A percentile compares a stretch with the other conserved stretches of the same genome.
Evolutionary conservation across 2,797 vertebrate genomes (phyloP).

Genomic region (Amniataba percoides): DNA sequence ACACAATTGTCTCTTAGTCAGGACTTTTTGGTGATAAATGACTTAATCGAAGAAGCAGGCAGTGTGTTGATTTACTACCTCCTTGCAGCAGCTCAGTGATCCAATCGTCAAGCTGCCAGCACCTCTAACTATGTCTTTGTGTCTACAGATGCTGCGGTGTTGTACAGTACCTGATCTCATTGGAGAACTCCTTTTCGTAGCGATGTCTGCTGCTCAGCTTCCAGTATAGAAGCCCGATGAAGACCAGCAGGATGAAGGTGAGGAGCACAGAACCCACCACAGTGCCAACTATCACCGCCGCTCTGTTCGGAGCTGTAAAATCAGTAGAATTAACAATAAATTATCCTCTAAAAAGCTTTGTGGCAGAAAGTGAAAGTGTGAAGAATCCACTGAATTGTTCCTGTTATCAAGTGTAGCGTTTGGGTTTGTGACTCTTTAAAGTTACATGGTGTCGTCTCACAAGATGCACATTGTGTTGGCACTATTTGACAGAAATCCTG

Average conservation of each 20-base stretch:
- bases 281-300: constrained; percentile 87
- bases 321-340: neutral
- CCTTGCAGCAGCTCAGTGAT: constrained; percentile 2
- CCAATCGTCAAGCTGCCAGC: constrained; percentile 22
- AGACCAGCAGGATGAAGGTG: constrained; percentile 83
- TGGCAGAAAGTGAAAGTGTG: neutral
- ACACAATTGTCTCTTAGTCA: constrained; percentile 2
- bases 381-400: constrained; percentile 1
- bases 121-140: constrained; percentile 4
- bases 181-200: constrained; percentile 86
- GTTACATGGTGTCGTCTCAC: neutral
- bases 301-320: constrained; percentile 81
- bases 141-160: neutral
- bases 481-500: neutral
- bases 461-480: neutral
- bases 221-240: constrained; percentile 86
- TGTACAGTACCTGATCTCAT: constrained; percentile 86
- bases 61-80: constrained; percentile 11
- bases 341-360: constrained; percentile 21
- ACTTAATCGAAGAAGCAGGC: constrained; percentile 18
- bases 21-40: constrained; percentile 28
- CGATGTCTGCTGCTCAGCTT: constrained; percentile 78
- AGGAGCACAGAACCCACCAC: constrained; percentile 88
- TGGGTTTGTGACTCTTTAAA: neutral
- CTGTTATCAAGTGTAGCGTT: neutral